These are phyloP conservation scores for Oncopodura yosiiana DNA, from an alignment of 1,140 invertebrate genomes.

Conservation along the genomic window DNA sequence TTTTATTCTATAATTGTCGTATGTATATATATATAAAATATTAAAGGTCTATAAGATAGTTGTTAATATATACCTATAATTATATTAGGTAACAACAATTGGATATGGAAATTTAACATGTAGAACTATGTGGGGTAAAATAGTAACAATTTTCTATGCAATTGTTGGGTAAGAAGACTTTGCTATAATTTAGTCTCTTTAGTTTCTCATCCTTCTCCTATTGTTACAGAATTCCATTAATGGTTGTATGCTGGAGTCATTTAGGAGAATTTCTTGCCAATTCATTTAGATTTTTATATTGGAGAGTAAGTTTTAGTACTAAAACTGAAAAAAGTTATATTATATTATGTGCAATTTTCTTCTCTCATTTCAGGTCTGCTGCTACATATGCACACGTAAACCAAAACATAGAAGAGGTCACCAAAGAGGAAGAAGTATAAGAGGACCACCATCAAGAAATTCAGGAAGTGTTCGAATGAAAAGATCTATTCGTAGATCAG, in stretches of 20 bases:
- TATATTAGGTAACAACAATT: constrained; percentile 41
- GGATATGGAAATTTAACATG: constrained; percentile 93
- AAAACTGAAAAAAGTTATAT: not conserved
- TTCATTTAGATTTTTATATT: constrained; percentile 82
- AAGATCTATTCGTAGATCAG: constrained; percentile 51
- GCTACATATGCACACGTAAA: constrained; percentile 72
- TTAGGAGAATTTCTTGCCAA: constrained; percentile 82
- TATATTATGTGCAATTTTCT: not conserved
- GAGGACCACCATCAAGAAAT: constrained; percentile 27
- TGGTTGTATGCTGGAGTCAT: constrained; percentile 35
- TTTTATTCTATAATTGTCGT: constrained; percentile 91
- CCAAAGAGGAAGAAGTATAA: constrained; percentile 25
- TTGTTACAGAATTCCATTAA: constrained; percentile 49
- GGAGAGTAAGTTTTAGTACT: constrained; percentile 50
- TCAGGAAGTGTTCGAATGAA: constrained; percentile 29
- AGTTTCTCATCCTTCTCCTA: constrained; percentile 83
- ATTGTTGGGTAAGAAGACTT: constrained; percentile 63
- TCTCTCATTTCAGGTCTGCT: constrained; percentile 47
- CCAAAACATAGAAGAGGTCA: constrained; percentile 49
- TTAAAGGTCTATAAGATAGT: not conserved
- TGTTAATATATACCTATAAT: not conserved
- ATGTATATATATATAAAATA: not conserved
- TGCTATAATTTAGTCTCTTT: too few species aligned
- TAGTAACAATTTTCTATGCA: constrained; percentile 91
- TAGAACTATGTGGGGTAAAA: constrained; percentile 81